Base-by-base conservation (phyloP, 2,797 vertebrate species). In the Sylvilagus floridanus region DNA sequence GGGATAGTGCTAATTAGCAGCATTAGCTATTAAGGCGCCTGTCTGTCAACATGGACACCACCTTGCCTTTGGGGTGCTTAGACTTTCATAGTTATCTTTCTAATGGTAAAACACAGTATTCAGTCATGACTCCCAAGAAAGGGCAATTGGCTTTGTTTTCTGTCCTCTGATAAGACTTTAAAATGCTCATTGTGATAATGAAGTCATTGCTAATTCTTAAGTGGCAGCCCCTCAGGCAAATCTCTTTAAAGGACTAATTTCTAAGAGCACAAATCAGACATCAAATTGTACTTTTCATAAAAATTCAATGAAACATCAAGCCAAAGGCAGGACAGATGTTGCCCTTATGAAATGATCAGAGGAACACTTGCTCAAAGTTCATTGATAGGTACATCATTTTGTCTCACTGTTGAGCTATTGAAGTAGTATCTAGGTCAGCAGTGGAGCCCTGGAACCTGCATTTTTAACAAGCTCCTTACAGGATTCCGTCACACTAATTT, bases 191-290 rank as follows among this genome's bases (percentile, higher is more conserved):
- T 94, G 92, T 93, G 96, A 77, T 96, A 98, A 97, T 86, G 65
- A 97, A 97, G 83, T 95, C 97, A 95, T 97, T 95, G 96, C 97
- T 98, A 98, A 97, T 96, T 97, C 72, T 92, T 97, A 87, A 47
- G 72, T 96, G 92, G 69, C 92, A 87, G 63, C 16, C 82, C 97
- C 97, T 95, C 88, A 93, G 97, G 98, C 97, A 97, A 96, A 95
- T 95, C 92, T 97, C 95, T 98, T 97, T 97, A 98, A 97, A 97
- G 96, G 72, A 81, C 92, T 97, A 97, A 98, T 98, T 98, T 98
- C 96, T 96, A 93, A 95, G 95, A 96, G 95, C 72, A 96, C 96
- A 94, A 97, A 86, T 93, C 88, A 97, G 77, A 97, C 92, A 97
- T 97, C 96, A 96, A 96, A 93, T 95, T 93, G 69, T 92, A 93